These are phyloP conservation scores for Epinephelus moara DNA, from an alignment of 2,113 vertebrate genomes.

Conservation along the genomic window DNA sequence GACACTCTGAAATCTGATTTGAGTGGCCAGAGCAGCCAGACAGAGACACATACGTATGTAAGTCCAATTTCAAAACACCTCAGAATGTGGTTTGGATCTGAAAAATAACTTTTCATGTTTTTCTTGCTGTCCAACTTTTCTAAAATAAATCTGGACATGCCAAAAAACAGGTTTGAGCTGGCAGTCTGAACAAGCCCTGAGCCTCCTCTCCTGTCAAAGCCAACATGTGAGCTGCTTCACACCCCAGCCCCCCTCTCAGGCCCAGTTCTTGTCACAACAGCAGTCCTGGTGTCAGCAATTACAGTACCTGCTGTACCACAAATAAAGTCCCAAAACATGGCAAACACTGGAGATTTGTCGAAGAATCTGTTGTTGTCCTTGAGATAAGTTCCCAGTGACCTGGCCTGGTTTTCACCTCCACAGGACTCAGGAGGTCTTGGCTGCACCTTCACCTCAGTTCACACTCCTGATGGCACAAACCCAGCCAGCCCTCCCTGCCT, in stretches of 20 bases:
- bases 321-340: background rate
- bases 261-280: background rate
- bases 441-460: background rate
- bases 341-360: background rate
- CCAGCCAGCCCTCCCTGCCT: background rate
- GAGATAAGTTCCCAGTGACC: background rate
- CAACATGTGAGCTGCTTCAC: background rate
- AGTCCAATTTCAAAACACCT: no score
- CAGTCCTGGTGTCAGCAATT: background rate
- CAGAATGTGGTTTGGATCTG: no score
- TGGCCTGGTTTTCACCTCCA: no score
- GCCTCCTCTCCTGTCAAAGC: background rate
- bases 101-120: no score
- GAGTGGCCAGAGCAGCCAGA: no score
- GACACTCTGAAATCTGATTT: no score
- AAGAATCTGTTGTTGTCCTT: no score
- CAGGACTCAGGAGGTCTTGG: background rate
- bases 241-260: background rate
- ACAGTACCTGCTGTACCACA: background rate
- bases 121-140: no score
- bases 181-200: background rate
- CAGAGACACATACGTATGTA: no score
- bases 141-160: no score
- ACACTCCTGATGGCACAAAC: slow-evolving; percentile 10
- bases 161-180: no score